Percentiles rank a stretch among this genome's conserved stretches.
phyloP scores from a whole-genome alignment of 1,140 invertebrate species.

The Orchestia grillus region DNA sequence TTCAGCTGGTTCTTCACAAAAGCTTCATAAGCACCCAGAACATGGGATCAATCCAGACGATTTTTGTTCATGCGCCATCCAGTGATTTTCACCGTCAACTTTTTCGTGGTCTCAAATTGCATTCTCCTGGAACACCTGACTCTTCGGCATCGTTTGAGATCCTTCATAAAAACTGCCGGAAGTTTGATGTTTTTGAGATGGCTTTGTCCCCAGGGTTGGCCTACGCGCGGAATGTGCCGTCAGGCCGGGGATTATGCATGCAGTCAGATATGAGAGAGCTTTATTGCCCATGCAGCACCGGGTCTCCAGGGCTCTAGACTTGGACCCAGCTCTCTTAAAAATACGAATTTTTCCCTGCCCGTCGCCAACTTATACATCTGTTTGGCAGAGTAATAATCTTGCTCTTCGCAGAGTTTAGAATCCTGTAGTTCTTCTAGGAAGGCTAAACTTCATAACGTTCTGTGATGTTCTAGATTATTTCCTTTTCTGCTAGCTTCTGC shows the following conservation, averaged over 20 bases:
- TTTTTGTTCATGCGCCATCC: not conserved
- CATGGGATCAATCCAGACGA: too few species aligned
- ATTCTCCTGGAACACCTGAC: not conserved
- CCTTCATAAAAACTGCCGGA: conserved; percentile 4
- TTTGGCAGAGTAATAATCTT: not conserved
- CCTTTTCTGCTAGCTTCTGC: not conserved
- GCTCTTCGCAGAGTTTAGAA: not conserved
- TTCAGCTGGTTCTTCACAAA: too few species aligned
- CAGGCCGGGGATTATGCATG: conserved; percentile 23
- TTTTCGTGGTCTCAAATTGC: not conserved
- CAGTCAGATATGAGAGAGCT: conserved; percentile 28
- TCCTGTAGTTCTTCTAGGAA: not conserved
- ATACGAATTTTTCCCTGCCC: not conserved
- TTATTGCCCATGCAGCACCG: not conserved
- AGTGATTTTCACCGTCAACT: not conserved
- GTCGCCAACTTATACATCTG: not conserved
- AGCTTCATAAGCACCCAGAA: too few species aligned
- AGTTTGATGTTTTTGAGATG: conserved; percentile 22
- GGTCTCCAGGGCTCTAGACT: not conserved
- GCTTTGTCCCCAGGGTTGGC: not conserved
- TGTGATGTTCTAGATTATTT: not conserved
- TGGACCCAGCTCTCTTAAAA: not conserved
- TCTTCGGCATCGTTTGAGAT: not conserved
- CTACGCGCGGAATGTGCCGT: conserved; percentile 8
- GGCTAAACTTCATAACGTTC: not conserved